Percentiles rank a stretch among this genome's conserved stretches.
Conservation (phyloP, 2,797 vertebrate species). For the Podarcis lilfordi region DNA sequence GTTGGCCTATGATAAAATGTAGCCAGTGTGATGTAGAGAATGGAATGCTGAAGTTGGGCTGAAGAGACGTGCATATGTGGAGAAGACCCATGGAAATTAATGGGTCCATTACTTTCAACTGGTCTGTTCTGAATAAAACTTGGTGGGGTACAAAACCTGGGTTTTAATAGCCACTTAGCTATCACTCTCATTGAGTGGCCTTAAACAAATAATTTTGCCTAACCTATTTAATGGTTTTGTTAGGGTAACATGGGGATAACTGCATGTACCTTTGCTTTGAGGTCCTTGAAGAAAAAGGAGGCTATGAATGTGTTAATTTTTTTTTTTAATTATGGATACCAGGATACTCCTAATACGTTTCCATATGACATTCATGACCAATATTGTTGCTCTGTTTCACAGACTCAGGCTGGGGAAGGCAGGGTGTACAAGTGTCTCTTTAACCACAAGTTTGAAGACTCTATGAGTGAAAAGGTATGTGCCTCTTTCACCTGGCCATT, state of each 20-base stretch:
- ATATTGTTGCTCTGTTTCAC: conserved; percentile 58
- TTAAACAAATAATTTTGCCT: not conserved
- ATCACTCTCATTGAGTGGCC: not conserved
- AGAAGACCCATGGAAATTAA: too few species aligned
- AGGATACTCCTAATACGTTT: not conserved
- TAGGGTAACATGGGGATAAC: not conserved
- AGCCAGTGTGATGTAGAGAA: not conserved
- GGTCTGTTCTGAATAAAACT: not conserved
- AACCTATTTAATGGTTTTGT: not conserved
- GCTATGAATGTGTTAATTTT: not conserved
- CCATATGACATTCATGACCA: not conserved
- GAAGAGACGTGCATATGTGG: too few species aligned
- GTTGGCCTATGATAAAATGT: not conserved
- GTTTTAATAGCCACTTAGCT: not conserved
- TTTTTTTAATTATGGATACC: not conserved
- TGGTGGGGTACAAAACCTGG: too few species aligned
- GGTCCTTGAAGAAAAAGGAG: not conserved
- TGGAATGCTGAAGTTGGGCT: not conserved
- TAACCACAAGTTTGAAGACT: conserved; percentile 99
- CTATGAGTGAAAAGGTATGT: conserved; percentile 92
- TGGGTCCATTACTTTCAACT: too few species aligned
- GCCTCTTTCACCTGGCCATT: conserved; percentile 35
- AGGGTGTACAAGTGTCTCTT: conserved; percentile 98
- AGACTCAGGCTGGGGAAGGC: conserved; percentile 95
- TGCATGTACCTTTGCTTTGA: too few species aligned